Base-by-base conservation (phyloP, 1,140 invertebrate genomes). In the Brachionus angularis region DNA sequence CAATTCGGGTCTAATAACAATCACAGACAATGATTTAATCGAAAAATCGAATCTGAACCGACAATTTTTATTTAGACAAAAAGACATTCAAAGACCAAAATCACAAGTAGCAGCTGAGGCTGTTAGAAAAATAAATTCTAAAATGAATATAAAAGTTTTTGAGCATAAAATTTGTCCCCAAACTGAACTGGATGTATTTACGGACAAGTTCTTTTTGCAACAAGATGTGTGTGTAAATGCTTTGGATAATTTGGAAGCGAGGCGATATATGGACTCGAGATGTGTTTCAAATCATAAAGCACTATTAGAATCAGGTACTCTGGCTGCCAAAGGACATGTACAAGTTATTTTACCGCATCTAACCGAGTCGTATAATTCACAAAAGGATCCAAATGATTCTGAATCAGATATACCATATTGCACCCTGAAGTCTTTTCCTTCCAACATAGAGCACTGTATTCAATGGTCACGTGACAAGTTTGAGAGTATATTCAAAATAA, bases 381-480 rank as follows among this genome's bases (percentile, higher is more conserved):
- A 81, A 78, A 74, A 73, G 72, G 80, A 82, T 73, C 80, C 81
- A 7, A 73, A 72, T 21, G 79, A 81, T 76, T 74, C 78, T 50
- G 42, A 47, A 47, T 29, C 29, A 14, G 78, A 80, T 72, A 75
- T 78, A 25, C 81, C 81, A 1, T 82, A 79, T 73, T 82, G 81
- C 73, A 81, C 79, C n/a, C 36, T 82, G 3, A 82, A 82, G 73
- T 80, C 79, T 25, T 82, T 82, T 72, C 81, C 81, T 21, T 76
- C 78, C 5, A 77, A 76, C 31, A 77, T 81, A 64, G 79, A 82
- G 73, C 80, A 82, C 73, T 80, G 79, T 74, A 80, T 81, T 55
- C 76, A 79, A 50, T 82, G 80, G 80, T 78, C 79, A 1, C 73
- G 78, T 73, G 79, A 80, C 46, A 81, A 81, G 79, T 82, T 82